Evolutionary conservation across 2,113 vertebrate species (phyloP).

Genomic region (Chloropsis cyanopogon): DNA sequence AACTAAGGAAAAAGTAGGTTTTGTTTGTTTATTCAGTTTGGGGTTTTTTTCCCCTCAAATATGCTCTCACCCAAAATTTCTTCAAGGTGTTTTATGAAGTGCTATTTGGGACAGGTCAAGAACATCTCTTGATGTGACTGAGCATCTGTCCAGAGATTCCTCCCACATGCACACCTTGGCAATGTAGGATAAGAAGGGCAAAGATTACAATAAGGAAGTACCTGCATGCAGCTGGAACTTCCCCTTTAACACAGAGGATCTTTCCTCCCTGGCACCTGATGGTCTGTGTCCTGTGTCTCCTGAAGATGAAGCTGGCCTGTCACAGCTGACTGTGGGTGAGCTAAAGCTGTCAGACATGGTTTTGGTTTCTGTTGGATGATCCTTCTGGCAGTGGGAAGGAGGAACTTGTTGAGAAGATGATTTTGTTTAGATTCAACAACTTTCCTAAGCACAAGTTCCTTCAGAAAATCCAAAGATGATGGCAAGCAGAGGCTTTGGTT

Average conservation of each 20-base stretch:
- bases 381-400: neutral
- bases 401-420: neutral
- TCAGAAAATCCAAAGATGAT: conserved; percentile 2
- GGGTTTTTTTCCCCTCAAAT: accelerated
- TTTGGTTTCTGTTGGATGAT: neutral
- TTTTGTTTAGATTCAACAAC: conserved; percentile 5
- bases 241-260: neutral
- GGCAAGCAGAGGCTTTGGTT: neutral
- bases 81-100: neutral
- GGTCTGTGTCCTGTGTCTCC: neutral
- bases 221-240: neutral
- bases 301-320: neutral
- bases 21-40: neutral
- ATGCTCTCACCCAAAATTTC: neutral
- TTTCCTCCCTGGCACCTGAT: neutral
- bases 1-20: neutral
- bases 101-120: neutral
- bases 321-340: neutral
- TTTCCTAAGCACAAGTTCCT: neutral
- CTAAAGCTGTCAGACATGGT: neutral
- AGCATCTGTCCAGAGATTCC: neutral
- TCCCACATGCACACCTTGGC: neutral
- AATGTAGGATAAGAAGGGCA: neutral
- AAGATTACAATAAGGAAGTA: neutral
- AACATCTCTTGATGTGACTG: neutral